Conservation (phyloP, 2,113 vertebrate species). For the Psephotus haematonotus region DNA sequence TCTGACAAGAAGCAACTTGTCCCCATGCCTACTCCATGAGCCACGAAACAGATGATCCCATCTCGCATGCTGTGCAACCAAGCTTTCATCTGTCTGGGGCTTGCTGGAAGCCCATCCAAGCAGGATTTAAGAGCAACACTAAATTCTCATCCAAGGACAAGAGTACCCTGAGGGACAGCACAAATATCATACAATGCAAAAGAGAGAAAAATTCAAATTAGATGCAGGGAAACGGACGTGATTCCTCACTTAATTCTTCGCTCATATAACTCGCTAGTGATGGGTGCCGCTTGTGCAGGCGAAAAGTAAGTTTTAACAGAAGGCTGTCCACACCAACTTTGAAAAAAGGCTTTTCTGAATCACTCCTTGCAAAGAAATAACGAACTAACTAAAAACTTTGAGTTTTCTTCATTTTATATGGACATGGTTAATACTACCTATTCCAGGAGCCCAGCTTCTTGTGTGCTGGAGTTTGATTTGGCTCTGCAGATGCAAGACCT, state of each 20-base stretch:
- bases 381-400: neutral
- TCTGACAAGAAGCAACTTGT: neutral
- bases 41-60: neutral
- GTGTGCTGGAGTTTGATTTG: neutral
- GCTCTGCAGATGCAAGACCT: neutral
- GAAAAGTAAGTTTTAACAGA: neutral
- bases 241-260: neutral
- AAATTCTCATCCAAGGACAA: constrained; percentile 8
- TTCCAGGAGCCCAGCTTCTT: neutral
- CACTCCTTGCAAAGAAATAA: neutral
- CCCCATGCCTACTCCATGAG: neutral
- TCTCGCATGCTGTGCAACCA: neutral
- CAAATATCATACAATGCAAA: neutral
- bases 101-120: constrained; percentile 3
- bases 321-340: neutral
- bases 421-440: neutral
- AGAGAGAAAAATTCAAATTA: neutral
- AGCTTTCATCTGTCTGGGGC: neutral
- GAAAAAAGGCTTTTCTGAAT: neutral
- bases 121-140: neutral
- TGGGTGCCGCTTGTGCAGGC: neutral
- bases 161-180: neutral
- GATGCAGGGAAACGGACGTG: neutral
- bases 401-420: neutral
- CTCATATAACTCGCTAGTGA: neutral